These are phyloP conservation scores for Apteryx owenii DNA, from an alignment of 2,113 vertebrate species.

Conservation along the genomic window DNA sequence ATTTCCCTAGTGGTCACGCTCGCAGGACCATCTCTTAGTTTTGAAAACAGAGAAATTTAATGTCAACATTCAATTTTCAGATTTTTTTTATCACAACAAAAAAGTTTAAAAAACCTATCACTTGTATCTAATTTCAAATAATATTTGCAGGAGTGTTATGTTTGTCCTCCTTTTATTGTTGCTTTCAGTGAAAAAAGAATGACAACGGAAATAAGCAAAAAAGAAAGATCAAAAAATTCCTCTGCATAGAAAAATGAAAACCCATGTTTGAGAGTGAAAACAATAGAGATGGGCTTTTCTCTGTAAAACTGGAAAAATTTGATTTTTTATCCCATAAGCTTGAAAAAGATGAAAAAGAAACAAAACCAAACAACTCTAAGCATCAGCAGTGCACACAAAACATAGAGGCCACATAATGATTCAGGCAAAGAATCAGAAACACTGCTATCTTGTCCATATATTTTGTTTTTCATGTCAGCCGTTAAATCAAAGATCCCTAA, in stretches of 20 bases:
- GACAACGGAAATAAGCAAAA: neutral
- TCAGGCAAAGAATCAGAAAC: neutral
- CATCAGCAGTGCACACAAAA: neutral
- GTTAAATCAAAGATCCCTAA: neutral
- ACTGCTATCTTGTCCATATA: neutral
- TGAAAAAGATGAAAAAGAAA: neutral
- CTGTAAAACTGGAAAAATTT: neutral
- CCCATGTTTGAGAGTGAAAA: neutral
- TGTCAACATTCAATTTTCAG: neutral
- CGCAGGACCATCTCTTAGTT: too few relatives aligned
- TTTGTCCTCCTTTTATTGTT: neutral
- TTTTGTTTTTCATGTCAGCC: neutral
- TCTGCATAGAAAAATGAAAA: neutral
- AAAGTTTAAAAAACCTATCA: neutral
- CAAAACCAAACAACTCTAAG: neutral
- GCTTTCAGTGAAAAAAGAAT: neutral
- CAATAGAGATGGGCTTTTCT: neutral
- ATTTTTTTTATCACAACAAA: neutral
- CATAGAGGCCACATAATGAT: neutral
- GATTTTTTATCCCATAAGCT: neutral
- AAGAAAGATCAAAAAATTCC: neutral
- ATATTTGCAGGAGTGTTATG: neutral
- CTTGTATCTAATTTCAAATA: neutral
- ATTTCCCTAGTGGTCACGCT: neutral
- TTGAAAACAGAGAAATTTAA: neutral